phyloP scores from a whole-genome alignment of 2,888 invertebrate species.

The Scaptodrosophila latifasciaeformis region DNA sequence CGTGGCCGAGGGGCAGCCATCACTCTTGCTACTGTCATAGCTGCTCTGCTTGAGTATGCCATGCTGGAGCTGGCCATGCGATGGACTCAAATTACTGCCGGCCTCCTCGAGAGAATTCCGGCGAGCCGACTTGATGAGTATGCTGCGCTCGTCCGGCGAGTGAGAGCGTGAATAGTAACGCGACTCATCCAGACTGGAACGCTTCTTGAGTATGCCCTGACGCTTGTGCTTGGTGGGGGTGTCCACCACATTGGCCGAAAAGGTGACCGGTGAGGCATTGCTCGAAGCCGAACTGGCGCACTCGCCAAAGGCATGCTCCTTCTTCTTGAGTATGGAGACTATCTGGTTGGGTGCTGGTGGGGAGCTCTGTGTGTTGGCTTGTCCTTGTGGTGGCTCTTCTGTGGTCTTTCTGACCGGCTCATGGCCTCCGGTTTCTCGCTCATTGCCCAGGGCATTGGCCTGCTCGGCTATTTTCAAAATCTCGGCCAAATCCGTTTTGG shows the following conservation, averaged over 20 bases:
- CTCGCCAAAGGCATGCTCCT: conserved; percentile 75
- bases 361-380: conserved; percentile 34
- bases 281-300: conserved; percentile 76
- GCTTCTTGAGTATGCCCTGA: conserved; percentile 89
- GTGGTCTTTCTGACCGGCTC: conserved; percentile 72
- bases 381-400: conserved; percentile 69
- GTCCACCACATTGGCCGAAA: conserved; percentile 85
- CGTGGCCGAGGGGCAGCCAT: conserved; percentile 79
- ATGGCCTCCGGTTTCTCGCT: conserved; percentile 45
- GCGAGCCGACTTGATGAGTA: conserved; percentile 73
- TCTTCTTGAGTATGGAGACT: conserved; percentile 83
- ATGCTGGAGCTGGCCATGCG: conserved; percentile 74
- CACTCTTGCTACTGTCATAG: conserved; percentile 79
- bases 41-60: conserved; percentile 88
- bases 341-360: conserved; percentile 76
- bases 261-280: conserved; percentile 84
- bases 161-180: conserved; percentile 75
- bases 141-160: conserved; percentile 74
- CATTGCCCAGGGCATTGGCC: conserved; percentile 42
- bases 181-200: conserved; percentile 86
- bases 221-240: conserved; percentile 78
- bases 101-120: conserved; percentile 74
- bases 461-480: conserved; percentile 73
- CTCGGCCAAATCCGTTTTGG: conserved; percentile 72
- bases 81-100: conserved; percentile 35